phyloP scores from a whole-genome alignment of 2,888 invertebrate genomes.

The Hirtodrosophila confusa region DNA sequence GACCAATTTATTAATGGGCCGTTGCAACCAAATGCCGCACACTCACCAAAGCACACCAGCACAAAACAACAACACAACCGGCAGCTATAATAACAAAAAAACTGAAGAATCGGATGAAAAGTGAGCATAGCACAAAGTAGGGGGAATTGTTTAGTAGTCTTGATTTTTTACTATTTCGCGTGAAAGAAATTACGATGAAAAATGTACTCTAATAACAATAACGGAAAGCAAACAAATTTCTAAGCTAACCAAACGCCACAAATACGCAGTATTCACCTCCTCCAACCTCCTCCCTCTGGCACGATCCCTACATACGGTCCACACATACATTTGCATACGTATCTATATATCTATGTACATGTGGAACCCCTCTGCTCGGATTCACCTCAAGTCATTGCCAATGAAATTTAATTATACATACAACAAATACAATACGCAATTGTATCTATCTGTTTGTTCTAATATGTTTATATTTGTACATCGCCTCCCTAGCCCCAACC shows the following conservation, averaged over 20 bases:
- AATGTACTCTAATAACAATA: slow-evolving; percentile 78
- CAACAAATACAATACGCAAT: slow-evolving; percentile 60
- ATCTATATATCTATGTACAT: slow-evolving; percentile 7
- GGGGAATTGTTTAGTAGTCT: slow-evolving; percentile 64
- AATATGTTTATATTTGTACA: slow-evolving; percentile 62
- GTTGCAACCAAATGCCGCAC: slow-evolving; percentile 68
- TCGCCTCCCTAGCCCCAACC: background rate
- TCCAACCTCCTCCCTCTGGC: too few species aligned
- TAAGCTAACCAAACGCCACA: slow-evolving; percentile 44
- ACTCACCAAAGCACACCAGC: slow-evolving; percentile 50
- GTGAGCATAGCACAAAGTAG: slow-evolving; percentile 15
- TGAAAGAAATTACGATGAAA: slow-evolving; percentile 75
- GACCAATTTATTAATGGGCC: slow-evolving; percentile 64
- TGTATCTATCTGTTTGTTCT: slow-evolving; percentile 57
- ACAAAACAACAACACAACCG: slow-evolving; percentile 16
- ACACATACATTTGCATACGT: too few species aligned
- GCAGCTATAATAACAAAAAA: slow-evolving; percentile 32
- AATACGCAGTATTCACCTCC: slow-evolving; percentile 20
- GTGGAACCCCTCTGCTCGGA: slow-evolving; percentile 22
- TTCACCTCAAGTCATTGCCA: slow-evolving; percentile 63
- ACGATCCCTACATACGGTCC: too few species aligned
- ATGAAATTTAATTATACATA: slow-evolving; percentile 67
- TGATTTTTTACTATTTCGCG: slow-evolving; percentile 74
- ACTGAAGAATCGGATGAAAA: slow-evolving; percentile 2
- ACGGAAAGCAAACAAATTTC: slow-evolving; percentile 71